Conservation (phyloP, 2,797 vertebrate species). For the Pantherophis alleghaniensis region DNA sequence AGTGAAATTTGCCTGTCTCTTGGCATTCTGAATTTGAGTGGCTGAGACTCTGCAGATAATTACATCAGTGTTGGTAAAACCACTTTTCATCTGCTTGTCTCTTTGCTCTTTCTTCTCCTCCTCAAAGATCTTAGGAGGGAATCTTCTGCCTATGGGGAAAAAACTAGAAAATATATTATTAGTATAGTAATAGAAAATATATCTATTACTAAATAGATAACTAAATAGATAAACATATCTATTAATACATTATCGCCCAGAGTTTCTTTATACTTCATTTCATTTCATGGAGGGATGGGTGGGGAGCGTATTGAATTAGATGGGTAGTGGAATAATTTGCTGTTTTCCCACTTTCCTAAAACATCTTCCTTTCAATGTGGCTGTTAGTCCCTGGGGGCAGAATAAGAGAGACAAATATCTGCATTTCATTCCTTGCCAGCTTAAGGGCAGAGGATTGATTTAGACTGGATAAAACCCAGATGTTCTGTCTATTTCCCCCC, state of each 20-base stretch:
- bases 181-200: too few relatives aligned
- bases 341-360: not conserved
- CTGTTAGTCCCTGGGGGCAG: not conserved
- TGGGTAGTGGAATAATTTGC: not conserved
- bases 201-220: not conserved
- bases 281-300: not conserved
- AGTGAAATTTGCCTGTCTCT: not conserved
- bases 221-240: not conserved
- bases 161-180: not conserved
- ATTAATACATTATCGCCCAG: not conserved
- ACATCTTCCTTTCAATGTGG: not conserved
- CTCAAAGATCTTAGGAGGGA: not conserved
- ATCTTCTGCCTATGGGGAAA: not conserved
- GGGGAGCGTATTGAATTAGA: not conserved
- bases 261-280: not conserved
- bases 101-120: not conserved
- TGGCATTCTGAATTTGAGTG: not conserved
- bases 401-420: not conserved
- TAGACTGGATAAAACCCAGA: not conserved
- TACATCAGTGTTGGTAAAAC: not conserved
- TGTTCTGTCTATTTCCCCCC: accelerated
- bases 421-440: not conserved
- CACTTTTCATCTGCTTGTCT: not conserved
- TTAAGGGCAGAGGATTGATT: not conserved
- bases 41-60: not conserved